Conservation (phyloP, 1,140 invertebrate species). For the Telenomus remus region DNA sequence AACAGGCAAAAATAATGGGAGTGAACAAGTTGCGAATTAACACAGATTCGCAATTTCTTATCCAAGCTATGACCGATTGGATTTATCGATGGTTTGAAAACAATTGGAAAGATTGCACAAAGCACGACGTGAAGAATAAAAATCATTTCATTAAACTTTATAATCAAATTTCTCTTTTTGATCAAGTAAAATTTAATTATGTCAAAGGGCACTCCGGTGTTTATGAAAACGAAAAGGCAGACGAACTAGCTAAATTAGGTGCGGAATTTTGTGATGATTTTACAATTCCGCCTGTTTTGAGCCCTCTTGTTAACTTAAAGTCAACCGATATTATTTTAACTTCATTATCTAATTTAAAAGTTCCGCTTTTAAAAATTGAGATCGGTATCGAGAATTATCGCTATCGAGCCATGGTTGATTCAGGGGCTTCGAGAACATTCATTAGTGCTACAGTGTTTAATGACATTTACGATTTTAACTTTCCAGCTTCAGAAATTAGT, state of each 20-base stretch:
- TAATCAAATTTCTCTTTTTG: not conserved
- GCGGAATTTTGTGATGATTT: too few species aligned
- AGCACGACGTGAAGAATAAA: not conserved
- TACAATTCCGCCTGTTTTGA: too few species aligned
- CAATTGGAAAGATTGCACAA: conserved; percentile 9
- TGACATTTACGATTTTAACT: not conserved
- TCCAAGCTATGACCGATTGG: conserved; percentile 5
- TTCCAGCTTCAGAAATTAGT: not conserved
- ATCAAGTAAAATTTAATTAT: conserved; percentile 1
- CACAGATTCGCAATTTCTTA: conserved; percentile 8
- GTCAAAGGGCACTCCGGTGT: conserved; percentile 8
- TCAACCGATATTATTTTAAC: not conserved
- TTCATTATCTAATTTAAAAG: not conserved
- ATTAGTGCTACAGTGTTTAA: not conserved
- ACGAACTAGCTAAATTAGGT: too few species aligned
- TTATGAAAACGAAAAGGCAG: too few species aligned
- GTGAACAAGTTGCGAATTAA: not conserved
- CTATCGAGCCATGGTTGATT: conserved; percentile 4
- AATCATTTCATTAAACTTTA: not conserved
- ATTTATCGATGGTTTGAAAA: not conserved
- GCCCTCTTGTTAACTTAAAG: too few species aligned
- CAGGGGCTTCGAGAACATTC: conserved; percentile 12
- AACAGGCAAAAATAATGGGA: not conserved
- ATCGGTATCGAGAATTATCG: not conserved
- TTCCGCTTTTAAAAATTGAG: not conserved